phyloP scores from a whole-genome alignment of 2,888 invertebrate species.

The Phaedon cochleariae region DNA sequence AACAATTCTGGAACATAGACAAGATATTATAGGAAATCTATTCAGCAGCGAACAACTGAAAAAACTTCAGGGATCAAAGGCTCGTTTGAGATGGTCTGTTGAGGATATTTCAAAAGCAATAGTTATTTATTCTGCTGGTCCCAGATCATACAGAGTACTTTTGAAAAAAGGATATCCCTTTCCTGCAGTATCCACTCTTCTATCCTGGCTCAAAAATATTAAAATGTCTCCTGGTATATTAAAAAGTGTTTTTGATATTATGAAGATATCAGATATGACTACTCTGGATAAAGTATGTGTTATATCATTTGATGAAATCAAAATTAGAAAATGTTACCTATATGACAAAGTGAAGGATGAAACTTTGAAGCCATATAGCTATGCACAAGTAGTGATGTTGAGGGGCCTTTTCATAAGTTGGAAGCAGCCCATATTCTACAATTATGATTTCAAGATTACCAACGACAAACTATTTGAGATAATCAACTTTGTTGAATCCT shows the following conservation, averaged over 20 bases:
- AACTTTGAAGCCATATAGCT: conserved; percentile 37
- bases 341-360: conserved; percentile 41
- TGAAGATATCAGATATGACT: too few relatives aligned
- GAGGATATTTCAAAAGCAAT: conserved; percentile 39
- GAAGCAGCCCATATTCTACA: conserved; percentile 48
- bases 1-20: too few relatives aligned
- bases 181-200: conserved; percentile 36
- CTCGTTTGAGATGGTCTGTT: conserved; percentile 18
- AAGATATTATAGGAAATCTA: too few relatives aligned
- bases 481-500: conserved; percentile 32
- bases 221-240: conserved; percentile 28
- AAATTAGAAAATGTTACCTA: conserved; percentile 34
- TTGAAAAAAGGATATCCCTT: conserved; percentile 39
- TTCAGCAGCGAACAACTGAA: too few relatives aligned
- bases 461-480: conserved; percentile 32
- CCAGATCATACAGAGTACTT: conserved; percentile 34
- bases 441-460: conserved; percentile 43
- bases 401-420: conserved; percentile 42
- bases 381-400: conserved; percentile 45
- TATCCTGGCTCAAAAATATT: conserved; percentile 36
- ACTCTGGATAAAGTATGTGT: conserved; percentile 25
- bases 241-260: conserved; percentile 6
- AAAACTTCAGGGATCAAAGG: too few relatives aligned
- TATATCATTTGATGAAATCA: conserved; percentile 46
- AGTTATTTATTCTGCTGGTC: conserved; percentile 32